These are phyloP conservation scores for Sebastes taczanowskii DNA, from an alignment of 2,797 vertebrate species.

Conservation along the genomic window DNA sequence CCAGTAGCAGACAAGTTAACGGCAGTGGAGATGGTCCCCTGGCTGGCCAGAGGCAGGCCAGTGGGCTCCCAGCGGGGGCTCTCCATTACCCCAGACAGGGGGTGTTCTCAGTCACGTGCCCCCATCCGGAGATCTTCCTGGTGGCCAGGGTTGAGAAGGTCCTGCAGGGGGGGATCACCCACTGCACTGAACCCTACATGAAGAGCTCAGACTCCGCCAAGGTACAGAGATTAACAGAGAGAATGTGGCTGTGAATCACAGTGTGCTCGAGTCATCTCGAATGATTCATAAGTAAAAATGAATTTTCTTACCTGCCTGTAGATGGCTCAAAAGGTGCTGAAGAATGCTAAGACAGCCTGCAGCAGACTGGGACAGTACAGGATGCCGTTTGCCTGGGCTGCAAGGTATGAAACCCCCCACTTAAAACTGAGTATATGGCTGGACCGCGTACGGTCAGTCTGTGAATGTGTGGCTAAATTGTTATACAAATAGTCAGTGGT, in stretches of 20 bases:
- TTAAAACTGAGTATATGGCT: too few species aligned
- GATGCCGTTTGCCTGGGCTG: slow-evolving; percentile 99
- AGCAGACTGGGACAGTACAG: slow-evolving; percentile 92
- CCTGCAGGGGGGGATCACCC: slow-evolving; percentile 93
- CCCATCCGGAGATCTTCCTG: slow-evolving; percentile 96
- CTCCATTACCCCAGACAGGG: slow-evolving; percentile 93
- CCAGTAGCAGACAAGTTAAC: slow-evolving; percentile 59
- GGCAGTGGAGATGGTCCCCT: slow-evolving; percentile 66
- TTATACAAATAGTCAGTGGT: too few species aligned
- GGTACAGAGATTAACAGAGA: slow-evolving; percentile 69
- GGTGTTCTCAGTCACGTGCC: slow-evolving; percentile 96
- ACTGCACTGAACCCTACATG: slow-evolving; percentile 97
- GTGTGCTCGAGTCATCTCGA: neutral
- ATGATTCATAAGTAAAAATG: neutral
- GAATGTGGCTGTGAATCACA: neutral
- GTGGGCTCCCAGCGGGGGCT: slow-evolving; percentile 81
- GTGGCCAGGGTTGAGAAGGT: slow-evolving; percentile 97
- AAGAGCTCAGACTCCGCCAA: slow-evolving; percentile 96
- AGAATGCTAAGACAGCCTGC: slow-evolving; percentile 94
- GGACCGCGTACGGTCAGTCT: too few species aligned
- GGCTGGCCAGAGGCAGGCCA: slow-evolving; percentile 69
- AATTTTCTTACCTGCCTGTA: slow-evolving; percentile 56
- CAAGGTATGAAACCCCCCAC: slow-evolving; percentile 82
- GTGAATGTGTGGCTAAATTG: too few species aligned
- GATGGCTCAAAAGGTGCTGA: slow-evolving; percentile 96